Evolutionary conservation across 1,140 invertebrate genomes (phyloP).

Genomic region (Contarinia nasturtii): DNA sequence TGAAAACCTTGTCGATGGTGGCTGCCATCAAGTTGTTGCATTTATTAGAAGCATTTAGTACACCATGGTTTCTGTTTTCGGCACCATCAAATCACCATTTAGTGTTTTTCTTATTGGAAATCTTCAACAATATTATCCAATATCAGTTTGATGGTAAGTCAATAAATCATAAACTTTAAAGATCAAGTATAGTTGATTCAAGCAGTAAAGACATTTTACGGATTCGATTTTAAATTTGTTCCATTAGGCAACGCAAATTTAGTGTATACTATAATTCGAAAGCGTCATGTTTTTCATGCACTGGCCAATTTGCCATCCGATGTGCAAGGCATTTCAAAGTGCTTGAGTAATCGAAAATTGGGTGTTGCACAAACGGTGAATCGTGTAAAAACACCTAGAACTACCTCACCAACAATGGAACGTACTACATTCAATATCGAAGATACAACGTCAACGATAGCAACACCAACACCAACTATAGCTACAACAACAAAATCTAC

Average conservation of each 20-base stretch:
- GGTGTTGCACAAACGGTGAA: conserved; percentile 14
- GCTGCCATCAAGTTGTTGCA: conserved; percentile 94
- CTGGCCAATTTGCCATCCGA: conserved; percentile 91
- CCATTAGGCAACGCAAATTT: conserved; percentile 80
- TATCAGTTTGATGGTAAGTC: conserved; percentile 95
- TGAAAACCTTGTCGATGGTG: conserved; percentile 98
- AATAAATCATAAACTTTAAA: conserved; percentile 2
- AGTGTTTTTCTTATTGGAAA: conserved; percentile 95
- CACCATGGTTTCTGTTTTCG: conserved; percentile 96
- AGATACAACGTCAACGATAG: conserved; percentile 2
- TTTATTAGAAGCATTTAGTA: conserved; percentile 94
- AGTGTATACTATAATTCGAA: conserved; percentile 97
- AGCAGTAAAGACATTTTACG: too few relatives aligned
- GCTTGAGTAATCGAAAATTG: conserved; percentile 46
- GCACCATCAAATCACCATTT: conserved; percentile 93
- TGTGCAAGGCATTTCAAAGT: conserved; percentile 70
- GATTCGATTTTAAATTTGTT: too few relatives aligned
- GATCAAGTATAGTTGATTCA: too few relatives aligned
- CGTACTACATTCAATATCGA: conserved; percentile 12
- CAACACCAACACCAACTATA: conserved; percentile 7
- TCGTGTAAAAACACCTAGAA: conserved; percentile 13
- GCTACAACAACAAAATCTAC: conserved; percentile 1
- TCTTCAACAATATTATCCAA: conserved; percentile 99
- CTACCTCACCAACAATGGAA: conserved; percentile 13
- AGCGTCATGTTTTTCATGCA: conserved; percentile 91